Evolutionary conservation across 2,888 invertebrate genomes (phyloP).

Genomic region (Chloroclystis v-ata): DNA sequence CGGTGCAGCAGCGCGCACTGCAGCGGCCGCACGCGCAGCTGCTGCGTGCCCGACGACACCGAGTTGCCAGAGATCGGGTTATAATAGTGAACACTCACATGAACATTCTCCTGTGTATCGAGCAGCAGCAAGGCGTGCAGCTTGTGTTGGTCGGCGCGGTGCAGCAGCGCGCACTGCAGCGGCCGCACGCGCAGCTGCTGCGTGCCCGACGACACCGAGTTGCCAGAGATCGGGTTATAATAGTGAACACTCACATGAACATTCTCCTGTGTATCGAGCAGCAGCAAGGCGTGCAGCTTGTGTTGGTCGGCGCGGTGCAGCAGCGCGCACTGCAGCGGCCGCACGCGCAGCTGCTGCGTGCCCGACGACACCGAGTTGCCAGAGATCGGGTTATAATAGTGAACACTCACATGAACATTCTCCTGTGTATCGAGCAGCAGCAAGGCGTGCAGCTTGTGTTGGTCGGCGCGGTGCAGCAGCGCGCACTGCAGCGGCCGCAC

Average conservation of each 20-base stretch:
- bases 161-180: constrained; percentile 85
- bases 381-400: no score
- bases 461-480: constrained; percentile 65
- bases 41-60: constrained; percentile 71
- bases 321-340: not conserved
- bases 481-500: not conserved
- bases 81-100: constrained; percentile 55
- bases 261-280: constrained; percentile 82
- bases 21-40: constrained; percentile 82
- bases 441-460: constrained; percentile 87
- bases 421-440: constrained; percentile 83
- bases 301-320: constrained; percentile 78
- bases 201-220: constrained; percentile 73
- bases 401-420: constrained; percentile 35
- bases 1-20: constrained; percentile 86
- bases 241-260: constrained; percentile 12
- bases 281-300: constrained; percentile 86
- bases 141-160: constrained; percentile 83
- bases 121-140: constrained; percentile 88
- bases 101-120: constrained; percentile 80
- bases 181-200: constrained; percentile 81
- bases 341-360: not conserved
- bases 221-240: constrained; percentile 95
- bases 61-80: constrained; percentile 93
- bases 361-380: no score